Evolutionary conservation across 2,888 invertebrate genomes (phyloP).

Genomic region (Mechanitis mazaeus): DNA sequence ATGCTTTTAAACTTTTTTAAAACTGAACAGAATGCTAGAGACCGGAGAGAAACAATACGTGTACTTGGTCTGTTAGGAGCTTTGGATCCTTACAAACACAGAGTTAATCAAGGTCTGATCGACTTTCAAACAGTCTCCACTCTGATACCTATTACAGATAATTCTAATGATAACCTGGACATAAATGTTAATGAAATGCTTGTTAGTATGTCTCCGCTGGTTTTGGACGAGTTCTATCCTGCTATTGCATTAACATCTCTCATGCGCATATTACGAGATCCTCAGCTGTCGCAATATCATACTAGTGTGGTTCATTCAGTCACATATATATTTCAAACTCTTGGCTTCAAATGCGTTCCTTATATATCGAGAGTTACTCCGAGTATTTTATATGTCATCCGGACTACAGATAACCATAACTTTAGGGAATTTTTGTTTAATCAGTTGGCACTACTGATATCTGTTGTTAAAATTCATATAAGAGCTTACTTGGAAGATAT

Average conservation of each 20-base stretch:
- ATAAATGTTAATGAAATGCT: conserved; percentile 93
- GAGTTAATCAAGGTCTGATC: conserved; percentile 94
- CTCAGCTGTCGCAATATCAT: conserved; percentile 92
- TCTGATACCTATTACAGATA: conserved; percentile 84
- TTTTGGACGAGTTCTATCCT: conserved; percentile 97
- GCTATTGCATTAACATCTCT: conserved; percentile 96
- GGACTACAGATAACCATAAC: conserved; percentile 85
- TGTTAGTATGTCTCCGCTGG: conserved; percentile 91
- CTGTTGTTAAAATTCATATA: conserved; percentile 97
- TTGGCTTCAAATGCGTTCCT: conserved; percentile 95
- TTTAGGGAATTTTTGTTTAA: conserved; percentile 95
- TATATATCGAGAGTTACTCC: conserved; percentile 94
- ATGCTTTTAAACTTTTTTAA: conserved; percentile 94
- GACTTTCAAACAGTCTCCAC: conserved; percentile 90
- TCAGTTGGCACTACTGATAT: conserved; percentile 93
- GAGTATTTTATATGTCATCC: conserved; percentile 90
- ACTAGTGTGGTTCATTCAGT: conserved; percentile 97
- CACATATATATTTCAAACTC: conserved; percentile 96
- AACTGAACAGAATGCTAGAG: conserved; percentile 93
- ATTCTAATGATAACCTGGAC: conserved; percentile 75
- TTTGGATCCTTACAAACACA: conserved; percentile 98
- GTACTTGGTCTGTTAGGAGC: conserved; percentile 97
- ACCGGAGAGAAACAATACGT: conserved; percentile 92
- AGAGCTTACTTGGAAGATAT: conserved; percentile 96
- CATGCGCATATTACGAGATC: conserved; percentile 95